Conservation (phyloP, 2,113 vertebrate genomes). For the Rallus limicola region DNA sequence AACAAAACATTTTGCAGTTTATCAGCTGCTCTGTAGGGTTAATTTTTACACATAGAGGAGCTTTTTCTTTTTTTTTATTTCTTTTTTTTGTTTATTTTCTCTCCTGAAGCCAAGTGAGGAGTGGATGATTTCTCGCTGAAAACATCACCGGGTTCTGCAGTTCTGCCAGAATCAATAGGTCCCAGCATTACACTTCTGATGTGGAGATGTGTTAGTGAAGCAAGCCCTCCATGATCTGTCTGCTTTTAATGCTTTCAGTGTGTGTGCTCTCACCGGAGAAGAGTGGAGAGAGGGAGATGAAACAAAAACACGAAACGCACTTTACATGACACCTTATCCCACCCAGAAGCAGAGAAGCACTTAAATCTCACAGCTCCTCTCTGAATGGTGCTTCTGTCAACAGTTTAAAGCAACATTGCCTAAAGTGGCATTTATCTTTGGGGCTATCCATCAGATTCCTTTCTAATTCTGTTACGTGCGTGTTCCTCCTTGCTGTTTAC, state of each 20-base stretch:
- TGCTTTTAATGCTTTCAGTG: background rate
- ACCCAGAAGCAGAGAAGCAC: slow-evolving; percentile 39
- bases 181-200: background rate
- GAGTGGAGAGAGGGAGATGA: background rate
- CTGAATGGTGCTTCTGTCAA: slow-evolving; percentile 59
- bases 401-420: slow-evolving; percentile 51
- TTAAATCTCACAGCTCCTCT: slow-evolving; percentile 23
- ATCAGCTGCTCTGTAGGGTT: background rate
- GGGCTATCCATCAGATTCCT: slow-evolving; percentile 59
- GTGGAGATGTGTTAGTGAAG: slow-evolving; percentile 1
- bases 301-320: background rate
- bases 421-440: slow-evolving; percentile 61
- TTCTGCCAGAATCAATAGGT: slow-evolving; percentile 43
- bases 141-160: background rate
- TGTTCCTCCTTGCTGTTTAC: background rate
- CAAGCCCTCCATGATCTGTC: background rate
- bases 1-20: background rate
- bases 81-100: background rate
- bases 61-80: background rate
- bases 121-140: slow-evolving; percentile 37
- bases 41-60: background rate
- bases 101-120: slow-evolving; percentile 18
- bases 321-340: slow-evolving; percentile 42
- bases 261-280: background rate
- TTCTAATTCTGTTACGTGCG: background rate